Conservation (phyloP, 2,888 invertebrate species). For the Drosophila anceps region DNA sequence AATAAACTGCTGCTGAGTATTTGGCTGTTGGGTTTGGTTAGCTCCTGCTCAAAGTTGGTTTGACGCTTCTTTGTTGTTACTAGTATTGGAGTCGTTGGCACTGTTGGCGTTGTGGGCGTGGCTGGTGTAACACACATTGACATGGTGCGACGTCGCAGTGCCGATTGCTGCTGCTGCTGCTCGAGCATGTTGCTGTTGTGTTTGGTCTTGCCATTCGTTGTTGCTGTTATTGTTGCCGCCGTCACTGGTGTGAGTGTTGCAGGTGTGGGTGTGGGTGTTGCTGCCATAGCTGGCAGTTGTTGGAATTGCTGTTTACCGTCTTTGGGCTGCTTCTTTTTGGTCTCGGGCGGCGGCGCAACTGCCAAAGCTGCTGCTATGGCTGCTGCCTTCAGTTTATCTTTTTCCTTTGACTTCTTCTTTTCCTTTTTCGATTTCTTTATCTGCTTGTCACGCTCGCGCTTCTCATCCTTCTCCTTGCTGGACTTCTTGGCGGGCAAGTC, state of each 20-base stretch:
- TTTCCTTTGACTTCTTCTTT: constrained; percentile 70
- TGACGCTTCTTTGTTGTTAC: constrained; percentile 82
- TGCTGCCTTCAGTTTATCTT: constrained; percentile 57
- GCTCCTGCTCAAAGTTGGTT: constrained; percentile 86
- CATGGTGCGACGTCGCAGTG: constrained; percentile 71
- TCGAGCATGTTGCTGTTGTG: constrained; percentile 37
- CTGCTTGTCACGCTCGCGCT: constrained; percentile 64
- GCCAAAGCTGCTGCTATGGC: constrained; percentile 17
- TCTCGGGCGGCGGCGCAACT: constrained; percentile 15
- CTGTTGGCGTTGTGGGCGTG: constrained; percentile 16
- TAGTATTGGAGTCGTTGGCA: constrained; percentile 44
- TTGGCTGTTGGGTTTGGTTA: constrained; percentile 71
- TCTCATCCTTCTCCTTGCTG: constrained; percentile 60
- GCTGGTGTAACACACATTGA: constrained; percentile 64
- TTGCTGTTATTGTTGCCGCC: constrained; percentile 29
- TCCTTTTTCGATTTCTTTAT: constrained; percentile 68
- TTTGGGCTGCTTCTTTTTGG: constrained; percentile 51
- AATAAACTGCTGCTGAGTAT: constrained; percentile 72
- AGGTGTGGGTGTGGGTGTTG: constrained; percentile 11
- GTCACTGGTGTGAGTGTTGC: constrained; percentile 24
- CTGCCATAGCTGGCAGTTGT: constrained; percentile 21
- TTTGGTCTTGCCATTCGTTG: constrained; percentile 67
- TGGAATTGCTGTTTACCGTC: constrained; percentile 28
- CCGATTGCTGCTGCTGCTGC: constrained; percentile 41
- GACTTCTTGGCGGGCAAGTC: constrained; percentile 42